Evolutionary conservation across 2,113 vertebrate genomes (phyloP).

Genomic region (Leucopternis melanops): DNA sequence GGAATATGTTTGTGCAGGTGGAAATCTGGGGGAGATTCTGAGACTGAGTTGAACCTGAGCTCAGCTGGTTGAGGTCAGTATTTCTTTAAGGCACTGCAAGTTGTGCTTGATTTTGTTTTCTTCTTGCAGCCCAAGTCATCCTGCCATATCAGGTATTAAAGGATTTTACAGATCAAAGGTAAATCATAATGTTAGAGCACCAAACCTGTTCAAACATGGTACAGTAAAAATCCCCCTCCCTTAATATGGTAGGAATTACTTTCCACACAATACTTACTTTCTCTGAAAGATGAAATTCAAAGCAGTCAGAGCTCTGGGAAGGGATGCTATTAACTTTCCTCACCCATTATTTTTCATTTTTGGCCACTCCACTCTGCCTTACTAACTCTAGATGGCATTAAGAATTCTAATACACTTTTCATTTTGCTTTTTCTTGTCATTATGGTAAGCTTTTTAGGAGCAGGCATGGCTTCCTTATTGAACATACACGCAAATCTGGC

Average conservation of each 20-base stretch:
- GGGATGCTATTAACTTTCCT: neutral
- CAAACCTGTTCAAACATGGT: constrained; percentile 11
- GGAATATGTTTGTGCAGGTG: neutral
- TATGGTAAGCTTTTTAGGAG: neutral
- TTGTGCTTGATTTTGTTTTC: neutral
- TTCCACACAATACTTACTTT: neutral
- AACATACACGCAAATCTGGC: neutral
- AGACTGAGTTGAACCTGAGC: neutral
- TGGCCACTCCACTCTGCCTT: neutral
- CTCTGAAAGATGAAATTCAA: constrained; percentile 12
- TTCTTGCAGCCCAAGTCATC: neutral
- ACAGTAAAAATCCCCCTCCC: neutral
- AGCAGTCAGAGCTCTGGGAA: neutral
- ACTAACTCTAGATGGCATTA: neutral
- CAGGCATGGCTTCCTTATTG: neutral
- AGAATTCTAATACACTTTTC: neutral
- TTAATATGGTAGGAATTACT: constrained; percentile 27
- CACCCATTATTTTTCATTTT: constrained; percentile 11
- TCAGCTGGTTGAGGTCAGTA: neutral
- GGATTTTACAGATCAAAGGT: constrained; percentile 4
- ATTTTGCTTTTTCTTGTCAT: constrained; percentile 29
- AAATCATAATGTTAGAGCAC: neutral
- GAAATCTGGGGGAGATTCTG: neutral
- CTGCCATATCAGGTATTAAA: neutral
- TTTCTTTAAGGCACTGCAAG: neutral